Percentiles rank a stretch among this genome's conserved stretches.
Evolutionary conservation across 1,140 invertebrate genomes (phyloP).

Genomic region (Diabrotica undecimpunctata): DNA sequence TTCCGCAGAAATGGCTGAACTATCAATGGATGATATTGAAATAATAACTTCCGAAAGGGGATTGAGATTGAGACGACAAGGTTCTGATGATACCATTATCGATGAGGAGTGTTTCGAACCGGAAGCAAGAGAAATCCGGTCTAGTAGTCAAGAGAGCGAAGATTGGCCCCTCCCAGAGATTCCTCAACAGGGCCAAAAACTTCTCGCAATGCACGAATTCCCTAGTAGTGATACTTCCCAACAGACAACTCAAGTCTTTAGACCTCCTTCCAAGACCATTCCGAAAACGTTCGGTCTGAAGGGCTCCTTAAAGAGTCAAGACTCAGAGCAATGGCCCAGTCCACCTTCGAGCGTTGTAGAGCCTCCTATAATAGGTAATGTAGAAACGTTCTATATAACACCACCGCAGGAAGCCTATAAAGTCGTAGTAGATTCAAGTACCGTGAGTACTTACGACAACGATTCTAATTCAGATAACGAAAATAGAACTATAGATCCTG

Average conservation of each 20-base stretch:
- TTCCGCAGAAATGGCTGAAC: conserved; percentile 76
- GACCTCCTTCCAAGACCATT: conserved; percentile 41
- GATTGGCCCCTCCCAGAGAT: conserved; percentile 68
- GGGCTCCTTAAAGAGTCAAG: conserved; percentile 52
- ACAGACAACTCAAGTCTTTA: conserved; percentile 47
- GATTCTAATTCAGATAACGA: conserved; percentile 52
- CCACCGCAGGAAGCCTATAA: conserved; percentile 64
- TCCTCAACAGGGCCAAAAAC: conserved; percentile 45
- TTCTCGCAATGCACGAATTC: conserved; percentile 44
- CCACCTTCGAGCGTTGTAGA: conserved; percentile 67
- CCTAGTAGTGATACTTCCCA: conserved; percentile 46
- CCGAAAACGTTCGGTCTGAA: conserved; percentile 45
- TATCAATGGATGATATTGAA: conserved; percentile 66
- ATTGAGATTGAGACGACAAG: conserved; percentile 41
- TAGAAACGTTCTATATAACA: conserved; percentile 81
- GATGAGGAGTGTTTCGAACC: conserved; percentile 45
- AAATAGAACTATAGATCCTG: conserved; percentile 54
- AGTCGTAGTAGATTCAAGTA: conserved; percentile 56
- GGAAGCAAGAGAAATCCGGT: conserved; percentile 36
- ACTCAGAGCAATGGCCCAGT: conserved; percentile 74
- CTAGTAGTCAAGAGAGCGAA: conserved; percentile 63
- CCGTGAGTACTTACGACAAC: conserved; percentile 43
- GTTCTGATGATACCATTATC: conserved; percentile 48
- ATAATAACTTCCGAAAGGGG: conserved; percentile 46
- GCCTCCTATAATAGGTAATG: conserved; percentile 65